Base-by-base conservation (phyloP, 2,888 invertebrate species). In the Embidobia sp. region DNA sequence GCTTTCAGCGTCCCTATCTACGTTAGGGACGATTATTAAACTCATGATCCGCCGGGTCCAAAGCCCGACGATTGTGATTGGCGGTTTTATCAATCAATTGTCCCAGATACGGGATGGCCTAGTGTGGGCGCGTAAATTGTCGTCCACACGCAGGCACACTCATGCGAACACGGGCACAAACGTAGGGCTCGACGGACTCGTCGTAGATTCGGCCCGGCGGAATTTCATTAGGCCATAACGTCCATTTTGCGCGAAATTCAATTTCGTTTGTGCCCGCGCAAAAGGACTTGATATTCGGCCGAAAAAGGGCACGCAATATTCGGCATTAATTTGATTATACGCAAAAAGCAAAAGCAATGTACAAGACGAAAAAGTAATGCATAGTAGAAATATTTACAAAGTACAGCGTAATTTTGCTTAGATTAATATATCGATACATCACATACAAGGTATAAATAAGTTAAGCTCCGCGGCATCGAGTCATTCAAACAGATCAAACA, bases 81-180 rank as follows among this genome's bases (percentile, higher is more conserved):
- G 64, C 29, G 64, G 55, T 51, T 51, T 49, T 70, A 70, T 76
- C 76, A 70, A 74, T 74, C 66, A 66, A 74, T 66, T 59, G 74
- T 61, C 74, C 74, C 40, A 51, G 42, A 74, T 74, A 61, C 61
- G 33, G 13, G 19, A 48, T 18, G 18, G 44, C 22, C 22, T 35
- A 19, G 59, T 33, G 44, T 29, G 59, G 27, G 26, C 42, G 11
- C 51, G 66, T 44, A 64, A 74, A 74, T 53, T 59, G 64, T 73
- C 51, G 55, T 51, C 29, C 26, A 27, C 19, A 16, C 18, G 35
- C 27, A 37, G 5, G 13, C 13, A 13, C 16, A 8, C 18, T 6
- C 10, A 2, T 31, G 18, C 11, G 44, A 19, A 33, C 16, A 16
- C 42, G 16, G 15, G 13, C 49, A 22, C 6, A 48, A n/a, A 16